Evolutionary conservation across 2,888 invertebrate species (phyloP).

Genomic region (Dasypolia templi): DNA sequence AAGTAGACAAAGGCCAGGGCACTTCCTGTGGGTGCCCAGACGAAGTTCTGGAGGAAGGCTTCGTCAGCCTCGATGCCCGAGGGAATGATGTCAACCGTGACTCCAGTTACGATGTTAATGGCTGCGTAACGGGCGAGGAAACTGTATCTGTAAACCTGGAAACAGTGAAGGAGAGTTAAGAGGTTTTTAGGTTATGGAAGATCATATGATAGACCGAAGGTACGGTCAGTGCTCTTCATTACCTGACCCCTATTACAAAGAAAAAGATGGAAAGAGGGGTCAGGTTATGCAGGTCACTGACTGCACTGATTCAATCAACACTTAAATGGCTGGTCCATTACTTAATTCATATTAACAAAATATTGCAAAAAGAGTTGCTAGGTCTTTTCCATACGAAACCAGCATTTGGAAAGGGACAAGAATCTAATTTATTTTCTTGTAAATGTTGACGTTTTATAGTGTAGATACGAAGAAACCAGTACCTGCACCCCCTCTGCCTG

Average conservation of each 20-base stretch:
- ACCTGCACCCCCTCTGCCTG: too few relatives aligned
- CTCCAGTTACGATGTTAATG: slow-evolving; percentile 91
- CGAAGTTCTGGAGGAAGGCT: slow-evolving; percentile 92
- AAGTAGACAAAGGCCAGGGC: slow-evolving; percentile 93
- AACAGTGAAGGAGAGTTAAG: slow-evolving; percentile 29
- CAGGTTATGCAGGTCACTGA: too few relatives aligned
- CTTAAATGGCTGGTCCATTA: background rate
- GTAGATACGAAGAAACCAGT: too few relatives aligned
- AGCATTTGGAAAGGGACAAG: too few relatives aligned
- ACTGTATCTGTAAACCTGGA: slow-evolving; percentile 94
- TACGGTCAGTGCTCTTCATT: too few relatives aligned
- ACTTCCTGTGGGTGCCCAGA: slow-evolving; percentile 94
- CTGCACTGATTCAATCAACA: too few relatives aligned
- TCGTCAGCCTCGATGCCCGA: slow-evolving; percentile 76
- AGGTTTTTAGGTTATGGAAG: background rate
- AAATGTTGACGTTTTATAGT: too few relatives aligned
- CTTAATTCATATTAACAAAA: background rate
- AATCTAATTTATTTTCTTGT: too few relatives aligned
- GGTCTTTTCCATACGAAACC: too few relatives aligned
- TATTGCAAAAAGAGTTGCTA: too few relatives aligned
- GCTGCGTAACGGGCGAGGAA: slow-evolving; percentile 94
- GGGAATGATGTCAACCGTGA: slow-evolving; percentile 76
- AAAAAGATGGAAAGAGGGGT: too few relatives aligned
- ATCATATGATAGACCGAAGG: background rate
- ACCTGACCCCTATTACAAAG: too few relatives aligned